Evolutionary conservation across 2,888 invertebrate genomes (phyloP).

Genomic region (Prosapia bicincta): DNA sequence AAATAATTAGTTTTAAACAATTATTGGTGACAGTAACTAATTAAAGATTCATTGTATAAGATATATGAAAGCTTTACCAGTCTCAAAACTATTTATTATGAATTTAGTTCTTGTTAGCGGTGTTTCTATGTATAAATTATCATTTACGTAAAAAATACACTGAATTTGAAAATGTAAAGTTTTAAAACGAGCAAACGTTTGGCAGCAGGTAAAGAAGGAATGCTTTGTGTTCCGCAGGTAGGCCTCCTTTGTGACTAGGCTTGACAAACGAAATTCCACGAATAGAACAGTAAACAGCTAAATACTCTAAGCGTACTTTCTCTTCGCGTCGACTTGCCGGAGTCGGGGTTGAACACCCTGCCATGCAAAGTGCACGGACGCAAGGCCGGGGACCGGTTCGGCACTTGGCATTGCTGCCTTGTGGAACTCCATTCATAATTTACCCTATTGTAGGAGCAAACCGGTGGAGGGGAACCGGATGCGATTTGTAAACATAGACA

Average conservation of each 20-base stretch:
- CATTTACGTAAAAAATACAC: too few species aligned
- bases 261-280: neutral
- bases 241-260: neutral
- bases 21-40: too few species aligned
- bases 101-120: too few species aligned
- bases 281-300: neutral
- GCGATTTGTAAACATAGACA: slow-evolving; percentile 27
- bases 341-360: neutral
- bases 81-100: too few species aligned
- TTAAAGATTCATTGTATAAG: too few species aligned
- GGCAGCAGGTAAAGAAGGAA: too few species aligned
- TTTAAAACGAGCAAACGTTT: too few species aligned
- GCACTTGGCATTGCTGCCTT: neutral
- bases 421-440: neutral
- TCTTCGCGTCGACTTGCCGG: neutral
- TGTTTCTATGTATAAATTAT: too few species aligned
- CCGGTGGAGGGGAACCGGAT: neutral
- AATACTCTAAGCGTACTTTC: neutral
- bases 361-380: neutral
- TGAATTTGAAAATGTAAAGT: too few species aligned
- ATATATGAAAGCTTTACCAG: too few species aligned
- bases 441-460: neutral
- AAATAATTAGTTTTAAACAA: too few species aligned
- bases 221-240: neutral
- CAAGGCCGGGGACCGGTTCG: neutral